phyloP scores from a whole-genome alignment of 2,888 invertebrate species.

The Ectemnius cavifrons region DNA sequence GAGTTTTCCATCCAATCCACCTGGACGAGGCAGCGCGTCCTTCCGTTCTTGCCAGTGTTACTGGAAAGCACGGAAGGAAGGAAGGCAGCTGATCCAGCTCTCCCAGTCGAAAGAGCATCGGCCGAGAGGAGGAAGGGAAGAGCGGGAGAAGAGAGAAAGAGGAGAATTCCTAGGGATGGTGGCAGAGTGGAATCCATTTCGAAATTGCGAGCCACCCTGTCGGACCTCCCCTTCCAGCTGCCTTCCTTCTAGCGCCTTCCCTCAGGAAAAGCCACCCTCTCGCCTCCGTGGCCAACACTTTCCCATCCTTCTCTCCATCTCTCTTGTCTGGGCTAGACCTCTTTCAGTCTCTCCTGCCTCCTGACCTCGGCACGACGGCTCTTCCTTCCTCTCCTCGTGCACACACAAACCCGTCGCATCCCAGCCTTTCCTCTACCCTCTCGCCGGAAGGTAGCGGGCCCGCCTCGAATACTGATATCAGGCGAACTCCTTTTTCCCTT shows the following conservation, averaged over 20 bases:
- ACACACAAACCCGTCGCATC: slow-evolving; percentile 48
- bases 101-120: slow-evolving; percentile 36
- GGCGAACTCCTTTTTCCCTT: slow-evolving; percentile 72
- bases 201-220: slow-evolving; percentile 76
- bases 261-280: slow-evolving; percentile 73
- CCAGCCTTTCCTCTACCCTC: slow-evolving; percentile 8
- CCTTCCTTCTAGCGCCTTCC: slow-evolving; percentile 63
- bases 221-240: slow-evolving; percentile 55
- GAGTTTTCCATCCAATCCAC: slow-evolving; percentile 73
- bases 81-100: slow-evolving; percentile 65
- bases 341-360: background rate
- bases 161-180: slow-evolving; percentile 33
- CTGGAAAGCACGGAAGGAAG: slow-evolving; percentile 35
- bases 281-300: background rate
- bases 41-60: slow-evolving; percentile 33
- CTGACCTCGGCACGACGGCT: slow-evolving; percentile 1
- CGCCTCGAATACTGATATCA: slow-evolving; percentile 77
- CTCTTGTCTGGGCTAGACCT: no score
- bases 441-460: slow-evolving; percentile 54
- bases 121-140: slow-evolving; percentile 51
- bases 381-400: background rate
- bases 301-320: background rate
- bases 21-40: slow-evolving; percentile 44
- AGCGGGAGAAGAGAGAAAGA: slow-evolving; percentile 36
- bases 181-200: slow-evolving; percentile 76